A percentile compares a stretch with the other conserved stretches of the same genome.
These are phyloP conservation scores for Exephanes ischioxanthus DNA, from an alignment of 2,888 invertebrate species.

Conservation along the genomic window DNA sequence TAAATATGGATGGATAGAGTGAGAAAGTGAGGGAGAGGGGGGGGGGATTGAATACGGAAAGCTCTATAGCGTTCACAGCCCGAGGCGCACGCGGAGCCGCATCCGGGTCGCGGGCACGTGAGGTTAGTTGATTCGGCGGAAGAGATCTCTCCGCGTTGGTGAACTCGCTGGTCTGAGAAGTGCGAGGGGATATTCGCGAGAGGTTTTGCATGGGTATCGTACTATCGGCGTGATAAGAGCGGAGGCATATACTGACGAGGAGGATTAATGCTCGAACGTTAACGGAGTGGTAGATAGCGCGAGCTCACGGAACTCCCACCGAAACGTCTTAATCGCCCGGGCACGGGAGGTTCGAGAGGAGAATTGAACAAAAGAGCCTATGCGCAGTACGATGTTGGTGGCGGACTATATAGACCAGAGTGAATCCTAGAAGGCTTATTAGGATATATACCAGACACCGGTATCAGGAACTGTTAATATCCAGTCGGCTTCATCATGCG, in stretches of 20 bases:
- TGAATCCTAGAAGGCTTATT: neutral
- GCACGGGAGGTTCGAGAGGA: constrained; percentile 34
- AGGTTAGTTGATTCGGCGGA: constrained; percentile 31
- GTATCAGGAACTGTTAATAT: constrained; percentile 6
- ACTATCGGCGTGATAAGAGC: constrained; percentile 60
- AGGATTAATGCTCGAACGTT: constrained; percentile 61
- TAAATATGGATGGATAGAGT: neutral
- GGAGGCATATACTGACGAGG: constrained; percentile 39
- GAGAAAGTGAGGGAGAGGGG: neutral
- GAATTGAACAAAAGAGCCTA: constrained; percentile 45
- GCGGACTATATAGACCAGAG: neutral
- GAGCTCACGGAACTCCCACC: constrained; percentile 10
- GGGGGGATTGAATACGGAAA: neutral
- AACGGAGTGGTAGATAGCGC: constrained; percentile 42
- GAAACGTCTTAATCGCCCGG: constrained; percentile 56
- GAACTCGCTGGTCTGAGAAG: constrained; percentile 16
- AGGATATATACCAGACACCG: neutral
- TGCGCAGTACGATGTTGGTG: constrained; percentile 8
- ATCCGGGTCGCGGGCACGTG: constrained; percentile 11
- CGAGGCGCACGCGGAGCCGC: constrained; percentile 17
- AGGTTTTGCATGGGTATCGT: constrained; percentile 35
- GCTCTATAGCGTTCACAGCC: constrained; percentile 21
- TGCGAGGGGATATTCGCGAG: constrained; percentile 12
- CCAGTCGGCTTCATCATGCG: neutral
- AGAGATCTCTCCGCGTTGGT: constrained; percentile 23